phyloP scores from a whole-genome alignment of 2,113 vertebrate genomes.

The Otocyon megalotis region DNA sequence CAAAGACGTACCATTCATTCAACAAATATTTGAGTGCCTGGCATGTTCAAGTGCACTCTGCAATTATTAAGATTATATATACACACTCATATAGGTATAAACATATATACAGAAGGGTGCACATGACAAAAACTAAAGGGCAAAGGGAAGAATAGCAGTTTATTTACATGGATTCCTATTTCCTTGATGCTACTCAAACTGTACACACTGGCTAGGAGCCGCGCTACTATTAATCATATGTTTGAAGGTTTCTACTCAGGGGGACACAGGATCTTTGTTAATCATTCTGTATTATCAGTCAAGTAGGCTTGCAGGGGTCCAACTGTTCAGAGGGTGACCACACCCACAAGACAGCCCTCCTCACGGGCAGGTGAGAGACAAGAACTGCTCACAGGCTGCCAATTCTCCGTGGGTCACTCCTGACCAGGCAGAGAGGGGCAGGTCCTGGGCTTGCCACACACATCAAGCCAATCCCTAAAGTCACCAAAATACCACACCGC shows the following conservation, averaged over 20 bases:
- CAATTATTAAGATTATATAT: neutral
- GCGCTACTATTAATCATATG: neutral
- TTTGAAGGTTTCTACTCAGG: neutral
- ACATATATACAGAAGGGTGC: neutral
- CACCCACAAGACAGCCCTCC: too few species aligned
- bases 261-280: neutral
- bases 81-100: neutral
- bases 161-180: neutral
- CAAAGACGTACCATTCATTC: neutral
- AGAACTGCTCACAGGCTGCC: too few species aligned
- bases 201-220: too few species aligned
- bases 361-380: rapidly evolving
- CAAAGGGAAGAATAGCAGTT: neutral
- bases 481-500: neutral
- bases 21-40: neutral
- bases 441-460: rapidly evolving
- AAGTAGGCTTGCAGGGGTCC: too few species aligned
- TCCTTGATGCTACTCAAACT: neutral
- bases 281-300: neutral
- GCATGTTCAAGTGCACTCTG: neutral
- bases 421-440: neutral
- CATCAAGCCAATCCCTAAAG: neutral
- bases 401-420: too few species aligned
- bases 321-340: neutral
- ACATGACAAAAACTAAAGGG: neutral